Conservation (phyloP, 2,113 vertebrate species). For the Amphiprion ocellaris region DNA sequence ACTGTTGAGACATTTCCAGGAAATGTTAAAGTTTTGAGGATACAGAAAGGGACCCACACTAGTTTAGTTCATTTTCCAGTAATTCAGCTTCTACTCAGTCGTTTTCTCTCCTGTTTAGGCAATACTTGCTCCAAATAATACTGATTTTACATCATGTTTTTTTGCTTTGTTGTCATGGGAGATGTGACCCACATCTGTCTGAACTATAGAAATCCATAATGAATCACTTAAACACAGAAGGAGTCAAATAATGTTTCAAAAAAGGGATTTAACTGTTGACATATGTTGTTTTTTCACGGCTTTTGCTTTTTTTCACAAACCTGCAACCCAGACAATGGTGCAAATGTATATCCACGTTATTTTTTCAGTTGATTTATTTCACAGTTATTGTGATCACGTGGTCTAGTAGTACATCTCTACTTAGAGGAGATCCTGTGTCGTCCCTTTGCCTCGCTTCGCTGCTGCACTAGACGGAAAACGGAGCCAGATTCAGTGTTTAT, state of each 20-base stretch:
- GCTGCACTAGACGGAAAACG: constrained; percentile 25
- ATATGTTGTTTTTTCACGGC: neutral
- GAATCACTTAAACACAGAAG: neutral
- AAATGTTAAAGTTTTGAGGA: constrained; percentile 10
- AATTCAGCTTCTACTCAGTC: neutral
- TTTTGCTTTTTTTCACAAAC: neutral
- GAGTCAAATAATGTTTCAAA: constrained; percentile 9
- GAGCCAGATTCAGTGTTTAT: neutral
- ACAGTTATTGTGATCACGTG: constrained; percentile 4
- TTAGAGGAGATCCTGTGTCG: constrained; percentile 7
- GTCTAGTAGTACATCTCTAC: neutral
- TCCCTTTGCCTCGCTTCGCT: constrained; percentile 16
- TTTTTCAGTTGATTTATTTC: neutral
- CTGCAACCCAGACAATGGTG: neutral
- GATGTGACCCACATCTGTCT: neutral
- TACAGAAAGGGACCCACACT: constrained; percentile 63
- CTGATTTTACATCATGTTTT: constrained; percentile 9
- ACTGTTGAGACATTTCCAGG: neutral
- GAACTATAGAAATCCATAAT: neutral
- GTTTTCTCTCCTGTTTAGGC: constrained; percentile 10
- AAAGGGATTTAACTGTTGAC: constrained; percentile 46
- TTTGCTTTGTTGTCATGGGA: neutral
- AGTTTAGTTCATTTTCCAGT: neutral
- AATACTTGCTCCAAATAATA: neutral
- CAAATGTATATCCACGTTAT: neutral